Evolutionary conservation across 2,888 invertebrate species (phyloP).

Genomic region (Lottia scabra): DNA sequence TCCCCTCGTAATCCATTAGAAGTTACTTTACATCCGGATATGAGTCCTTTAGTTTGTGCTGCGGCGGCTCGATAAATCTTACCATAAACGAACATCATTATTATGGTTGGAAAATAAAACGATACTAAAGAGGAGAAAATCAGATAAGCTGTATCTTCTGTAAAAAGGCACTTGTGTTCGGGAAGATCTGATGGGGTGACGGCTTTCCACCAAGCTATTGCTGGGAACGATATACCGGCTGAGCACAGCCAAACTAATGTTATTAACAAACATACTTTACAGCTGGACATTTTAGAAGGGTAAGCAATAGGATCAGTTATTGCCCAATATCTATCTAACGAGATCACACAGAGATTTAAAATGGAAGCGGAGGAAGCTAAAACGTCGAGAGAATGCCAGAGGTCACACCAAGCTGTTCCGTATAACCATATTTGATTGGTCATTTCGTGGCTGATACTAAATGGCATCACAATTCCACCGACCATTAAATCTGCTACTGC

Average conservation of each 20-base stretch:
- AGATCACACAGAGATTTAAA: slow-evolving; percentile 95
- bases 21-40: slow-evolving; percentile 84
- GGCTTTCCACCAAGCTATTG: slow-evolving; percentile 78
- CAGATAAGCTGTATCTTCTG: slow-evolving; percentile 94
- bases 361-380: slow-evolving; percentile 98
- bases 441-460: slow-evolving; percentile 71
- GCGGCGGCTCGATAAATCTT: slow-evolving; percentile 94
- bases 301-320: slow-evolving; percentile 98
- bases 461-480: slow-evolving; percentile 97
- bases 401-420: slow-evolving; percentile 95
- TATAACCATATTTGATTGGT: slow-evolving; percentile 81
- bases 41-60: slow-evolving; percentile 89
- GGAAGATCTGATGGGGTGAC: slow-evolving; percentile 69
- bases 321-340: slow-evolving; percentile 97
- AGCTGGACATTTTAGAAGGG: slow-evolving; percentile 92
- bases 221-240: slow-evolving; percentile 96
- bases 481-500: slow-evolving; percentile 97
- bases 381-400: slow-evolving; percentile 97
- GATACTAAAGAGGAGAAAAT: slow-evolving; percentile 98
- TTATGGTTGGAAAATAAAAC: slow-evolving; percentile 94
- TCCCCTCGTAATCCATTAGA: slow-evolving; percentile 75
- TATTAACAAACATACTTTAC: slow-evolving; percentile 87
- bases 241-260: slow-evolving; percentile 97
- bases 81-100: slow-evolving; percentile 99
- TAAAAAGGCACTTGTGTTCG: slow-evolving; percentile 83